A percentile compares a stretch with the other conserved stretches of the same genome.
Evolutionary conservation across 2,797 vertebrate species (phyloP).

Genomic region (Cottoperca gobio): DNA sequence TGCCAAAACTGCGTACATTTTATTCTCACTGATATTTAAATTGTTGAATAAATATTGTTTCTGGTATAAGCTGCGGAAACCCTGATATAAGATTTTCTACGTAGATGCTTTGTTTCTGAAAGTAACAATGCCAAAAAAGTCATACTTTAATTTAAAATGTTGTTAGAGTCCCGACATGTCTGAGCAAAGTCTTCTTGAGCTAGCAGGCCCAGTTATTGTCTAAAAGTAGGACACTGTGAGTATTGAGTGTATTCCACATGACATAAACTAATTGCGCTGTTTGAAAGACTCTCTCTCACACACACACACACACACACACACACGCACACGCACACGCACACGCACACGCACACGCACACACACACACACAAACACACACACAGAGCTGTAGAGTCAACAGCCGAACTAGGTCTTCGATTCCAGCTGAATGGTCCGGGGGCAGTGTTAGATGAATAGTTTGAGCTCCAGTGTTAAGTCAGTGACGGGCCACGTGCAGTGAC

Average conservation of each 20-base stretch:
- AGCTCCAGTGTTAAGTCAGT: constrained; percentile 50
- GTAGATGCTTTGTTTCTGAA: neutral
- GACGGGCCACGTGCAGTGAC: constrained; percentile 49
- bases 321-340: constrained; percentile 7
- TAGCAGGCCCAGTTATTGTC: constrained; percentile 24
- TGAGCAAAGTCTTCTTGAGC: constrained; percentile 8
- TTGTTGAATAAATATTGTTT: neutral
- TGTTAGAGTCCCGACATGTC: neutral
- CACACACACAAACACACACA: constrained; percentile 14
- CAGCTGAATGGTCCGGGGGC: constrained; percentile 65
- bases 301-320: constrained; percentile 2
- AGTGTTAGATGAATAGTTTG: constrained; percentile 56
- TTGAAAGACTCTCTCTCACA: constrained; percentile 34
- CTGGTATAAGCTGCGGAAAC: neutral
- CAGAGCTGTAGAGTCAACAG: constrained; percentile 40
- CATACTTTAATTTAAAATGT: too few species aligned
- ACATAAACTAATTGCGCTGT: constrained; percentile 55
- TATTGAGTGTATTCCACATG: constrained; percentile 56
- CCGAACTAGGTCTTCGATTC: constrained; percentile 79
- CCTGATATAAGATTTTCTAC: neutral
- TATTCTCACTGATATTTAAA: neutral
- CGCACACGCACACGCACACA: constrained; percentile 15
- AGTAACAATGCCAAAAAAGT: neutral
- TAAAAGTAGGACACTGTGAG: constrained; percentile 53
- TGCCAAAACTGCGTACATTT: neutral